These are phyloP conservation scores for Neria commutata DNA, from an alignment of 2,888 invertebrate species.

Conservation along the genomic window DNA sequence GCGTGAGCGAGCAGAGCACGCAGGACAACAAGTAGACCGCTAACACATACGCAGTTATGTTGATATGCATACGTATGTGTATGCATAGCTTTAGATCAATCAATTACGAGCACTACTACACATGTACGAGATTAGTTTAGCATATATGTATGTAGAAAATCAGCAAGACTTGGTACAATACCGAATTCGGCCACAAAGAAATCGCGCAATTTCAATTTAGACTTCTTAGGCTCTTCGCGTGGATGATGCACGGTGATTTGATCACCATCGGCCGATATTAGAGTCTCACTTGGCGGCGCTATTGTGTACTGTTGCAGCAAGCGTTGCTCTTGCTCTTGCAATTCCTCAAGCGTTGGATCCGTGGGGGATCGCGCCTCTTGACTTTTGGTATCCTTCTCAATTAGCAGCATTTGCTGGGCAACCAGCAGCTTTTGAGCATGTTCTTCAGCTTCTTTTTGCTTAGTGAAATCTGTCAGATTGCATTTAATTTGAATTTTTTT, in stretches of 20 bases:
- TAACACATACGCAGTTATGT: neutral
- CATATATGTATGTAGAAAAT: slow-evolving; percentile 18
- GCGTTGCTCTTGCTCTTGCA: slow-evolving; percentile 56
- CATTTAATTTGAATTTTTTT: no score
- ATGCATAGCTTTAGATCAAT: neutral
- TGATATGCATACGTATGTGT: neutral
- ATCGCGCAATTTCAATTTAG: slow-evolving; percentile 82
- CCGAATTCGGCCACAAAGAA: slow-evolving; percentile 85
- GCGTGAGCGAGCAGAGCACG: neutral
- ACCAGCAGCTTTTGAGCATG: slow-evolving; percentile 57
- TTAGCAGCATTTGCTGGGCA: slow-evolving; percentile 46
- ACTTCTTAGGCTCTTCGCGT: slow-evolving; percentile 78
- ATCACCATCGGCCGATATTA: slow-evolving; percentile 59
- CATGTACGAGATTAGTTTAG: neutral
- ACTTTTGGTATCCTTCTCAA: neutral
- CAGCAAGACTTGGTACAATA: slow-evolving; percentile 62
- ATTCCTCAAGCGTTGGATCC: slow-evolving; percentile 34
- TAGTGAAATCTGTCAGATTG: slow-evolving; percentile 57
- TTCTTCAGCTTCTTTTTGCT: slow-evolving; percentile 60
- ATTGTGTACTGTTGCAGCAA: slow-evolving; percentile 53
- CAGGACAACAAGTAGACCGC: neutral
- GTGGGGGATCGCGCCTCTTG: neutral
- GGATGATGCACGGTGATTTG: slow-evolving; percentile 66
- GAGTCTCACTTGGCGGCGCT: slow-evolving; percentile 54
- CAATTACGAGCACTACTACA: neutral